phyloP scores from a whole-genome alignment of 1,140 invertebrate species.

The Caenorhabditis tropicalis region DNA sequence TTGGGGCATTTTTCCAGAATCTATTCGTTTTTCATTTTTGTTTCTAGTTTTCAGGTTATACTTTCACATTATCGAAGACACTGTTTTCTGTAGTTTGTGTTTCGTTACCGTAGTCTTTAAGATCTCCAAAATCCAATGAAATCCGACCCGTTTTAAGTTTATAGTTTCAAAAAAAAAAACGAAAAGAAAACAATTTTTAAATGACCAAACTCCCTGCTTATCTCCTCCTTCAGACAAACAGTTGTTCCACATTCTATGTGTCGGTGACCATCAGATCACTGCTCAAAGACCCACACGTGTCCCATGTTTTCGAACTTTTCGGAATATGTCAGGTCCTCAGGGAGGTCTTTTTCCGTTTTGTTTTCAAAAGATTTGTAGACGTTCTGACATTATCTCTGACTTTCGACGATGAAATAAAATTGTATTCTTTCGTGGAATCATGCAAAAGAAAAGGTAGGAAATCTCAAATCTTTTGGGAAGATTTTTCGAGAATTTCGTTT shows the following conservation, averaged over 20 bases:
- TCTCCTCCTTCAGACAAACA: conserved; percentile 5
- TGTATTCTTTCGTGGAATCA: no score
- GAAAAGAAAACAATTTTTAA: neutral
- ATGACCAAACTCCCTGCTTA: neutral
- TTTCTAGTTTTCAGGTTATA: neutral
- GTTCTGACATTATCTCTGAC: neutral
- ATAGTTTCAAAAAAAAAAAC: neutral
- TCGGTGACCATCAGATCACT: neutral
- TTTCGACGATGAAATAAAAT: no score
- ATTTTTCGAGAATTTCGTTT: no score
- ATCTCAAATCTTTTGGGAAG: no score
- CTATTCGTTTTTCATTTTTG: neutral
- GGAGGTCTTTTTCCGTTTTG: neutral
- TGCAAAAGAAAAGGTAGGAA: no score
- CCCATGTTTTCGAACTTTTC: conserved; percentile 21
- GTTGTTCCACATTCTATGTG: neutral
- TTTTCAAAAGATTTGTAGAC: conserved; percentile 5
- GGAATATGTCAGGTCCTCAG: conserved; percentile 13
- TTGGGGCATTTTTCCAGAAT: neutral
- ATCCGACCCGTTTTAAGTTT: neutral
- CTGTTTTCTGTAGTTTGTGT: no score
- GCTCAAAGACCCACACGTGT: conserved; percentile 5
- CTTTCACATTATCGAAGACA: no score
- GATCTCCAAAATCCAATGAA: no score
- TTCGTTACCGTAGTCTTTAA: no score